Evolutionary conservation across 1,140 invertebrate species (phyloP), one percentile per base, ranked within the genome.

Genomic region (Fragariocoptes setiger): DNA sequence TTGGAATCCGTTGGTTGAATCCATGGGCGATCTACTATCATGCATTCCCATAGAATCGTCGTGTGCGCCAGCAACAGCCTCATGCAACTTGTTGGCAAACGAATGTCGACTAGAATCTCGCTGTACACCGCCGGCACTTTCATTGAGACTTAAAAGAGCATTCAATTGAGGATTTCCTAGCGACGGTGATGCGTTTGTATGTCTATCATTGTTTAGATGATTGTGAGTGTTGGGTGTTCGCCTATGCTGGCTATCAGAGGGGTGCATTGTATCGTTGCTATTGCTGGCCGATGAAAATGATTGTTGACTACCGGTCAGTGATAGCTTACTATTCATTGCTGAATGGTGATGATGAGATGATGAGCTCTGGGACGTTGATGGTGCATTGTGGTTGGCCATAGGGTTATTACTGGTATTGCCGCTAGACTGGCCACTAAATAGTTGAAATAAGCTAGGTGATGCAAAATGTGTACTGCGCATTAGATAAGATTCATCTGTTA

Each of bases 401-500:
- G n/a, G n/a, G 8, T 8, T 31, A 8, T 8, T n/a, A 8, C 8
- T 8, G 8, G 8, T 8, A 31, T 31, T n/a, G 8, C 8, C 8
- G 8, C 8, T n/a, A 31, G 8, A 8, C 8, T n/a, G 8, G n/a
- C 25, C n/a, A 8, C 8, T 8, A n/a, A n/a, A n/a, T 8, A 8
- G 25, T 31, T 31, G 25, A 8, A 8, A n/a, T n/a, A 31, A 8
- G 25, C 8, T 8, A 8, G 25, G n/a, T n/a, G n/a, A n/a, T n/a
- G n/a, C n/a, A n/a, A n/a, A n/a, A n/a, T n/a, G n/a, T 8, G 25
- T 31, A 8, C 25, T 31, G 25, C n/a, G 8, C 25, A 8, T 31
- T 8, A 31, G n/a, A 31, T 31, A 31, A 31, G 8, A 8, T 8
- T 31, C 25, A 31, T 31, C 25, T 52, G 72, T 69, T 21, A 86